These are phyloP conservation scores for Psix sp. DNA, from an alignment of 1,140 invertebrate species.

Conservation along the genomic window DNA sequence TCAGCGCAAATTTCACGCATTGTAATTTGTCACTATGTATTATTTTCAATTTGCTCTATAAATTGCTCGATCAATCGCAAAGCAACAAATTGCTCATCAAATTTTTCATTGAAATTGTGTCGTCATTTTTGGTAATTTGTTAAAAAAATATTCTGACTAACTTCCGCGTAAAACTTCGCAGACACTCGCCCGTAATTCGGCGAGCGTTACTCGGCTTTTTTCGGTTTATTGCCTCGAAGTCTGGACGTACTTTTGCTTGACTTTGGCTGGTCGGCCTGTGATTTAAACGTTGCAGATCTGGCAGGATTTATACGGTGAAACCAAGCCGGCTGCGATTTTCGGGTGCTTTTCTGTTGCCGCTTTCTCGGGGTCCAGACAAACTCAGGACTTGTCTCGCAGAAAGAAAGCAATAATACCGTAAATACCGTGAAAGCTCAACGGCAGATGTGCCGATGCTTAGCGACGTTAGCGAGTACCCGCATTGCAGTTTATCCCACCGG, in stretches of 20 bases:
- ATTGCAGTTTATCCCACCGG: constrained; percentile 50
- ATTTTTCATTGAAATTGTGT: too few species aligned
- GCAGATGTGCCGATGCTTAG: constrained; percentile 51
- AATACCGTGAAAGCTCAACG: constrained; percentile 51
- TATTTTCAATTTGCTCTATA: too few species aligned
- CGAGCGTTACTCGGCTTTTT: constrained; percentile 17
- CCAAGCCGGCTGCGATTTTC: constrained; percentile 46
- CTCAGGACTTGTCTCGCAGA: constrained; percentile 37
- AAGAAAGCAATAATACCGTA: constrained; percentile 59
- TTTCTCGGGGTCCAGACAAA: constrained; percentile 34
- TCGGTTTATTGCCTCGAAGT: constrained; percentile 37
- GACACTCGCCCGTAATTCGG: constrained; percentile 39
- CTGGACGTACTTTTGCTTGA: constrained; percentile 42
- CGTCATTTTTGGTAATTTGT: too few species aligned
- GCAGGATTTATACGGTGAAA: constrained; percentile 60
- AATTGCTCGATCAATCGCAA: too few species aligned
- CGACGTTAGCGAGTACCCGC: constrained; percentile 46
- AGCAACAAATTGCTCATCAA: too few species aligned
- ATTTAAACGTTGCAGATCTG: constrained; percentile 58
- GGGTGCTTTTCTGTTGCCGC: constrained; percentile 42
- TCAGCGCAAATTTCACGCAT: too few species aligned
- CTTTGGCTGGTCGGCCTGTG: constrained; percentile 31
- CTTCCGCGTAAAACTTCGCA: constrained; percentile 26
- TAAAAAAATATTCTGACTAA: constrained; percentile 12
- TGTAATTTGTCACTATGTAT: too few species aligned